Base-by-base conservation (phyloP, 2,113 vertebrate genomes). In the Arothron firmamentum region DNA sequence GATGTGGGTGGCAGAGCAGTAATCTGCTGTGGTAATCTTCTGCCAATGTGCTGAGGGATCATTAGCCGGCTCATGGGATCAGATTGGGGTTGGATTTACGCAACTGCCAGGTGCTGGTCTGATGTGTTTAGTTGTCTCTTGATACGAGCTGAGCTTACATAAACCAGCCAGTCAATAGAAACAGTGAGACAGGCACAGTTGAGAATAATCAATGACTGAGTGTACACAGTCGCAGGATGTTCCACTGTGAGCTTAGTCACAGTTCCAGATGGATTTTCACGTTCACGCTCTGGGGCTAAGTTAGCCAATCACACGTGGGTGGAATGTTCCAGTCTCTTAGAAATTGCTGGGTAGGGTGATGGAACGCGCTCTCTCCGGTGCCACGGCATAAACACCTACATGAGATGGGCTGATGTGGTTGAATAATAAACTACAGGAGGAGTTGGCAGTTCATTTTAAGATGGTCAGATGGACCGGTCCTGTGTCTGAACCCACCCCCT, bases 1-100 rank as follows among this genome's bases (percentile, higher is more conserved):
- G 58, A 59, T 48, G 62, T 31, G 21, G 58, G 42, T 50, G 16
- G 64, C 57, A 25, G 47, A 4, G 23, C 71, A 17, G 49, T 88
- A 83, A 88, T 88, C 79, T 86, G 77, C 75, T 69, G 76, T 79
- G 62, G 43, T 87, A 85, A 84, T 88, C 85, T 86, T 21, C 78
- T 62, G 74, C 78, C 54, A 59, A 25, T 78, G 71, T 67, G 66
- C 71, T 18, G 52, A 51, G 41, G 66, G 81, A 87, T 87, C 69
- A 90, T 86, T 89, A 84, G 86, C 81, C 56, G 67, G 82, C 83
- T 88, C 82, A 66, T 61, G 51, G 46, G 57, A 78, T 79, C 70
- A 65, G 69, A 77, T 65, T 60, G 72, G 57, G 52, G 23, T 31
- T 57, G 60, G 74, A 84, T 80, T 87, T 82, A 67, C 56, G 72